Percentiles rank a stretch among this genome's conserved stretches.
These are phyloP conservation scores for Columba janthina DNA, from an alignment of 2,113 vertebrate species.

Conservation along the genomic window DNA sequence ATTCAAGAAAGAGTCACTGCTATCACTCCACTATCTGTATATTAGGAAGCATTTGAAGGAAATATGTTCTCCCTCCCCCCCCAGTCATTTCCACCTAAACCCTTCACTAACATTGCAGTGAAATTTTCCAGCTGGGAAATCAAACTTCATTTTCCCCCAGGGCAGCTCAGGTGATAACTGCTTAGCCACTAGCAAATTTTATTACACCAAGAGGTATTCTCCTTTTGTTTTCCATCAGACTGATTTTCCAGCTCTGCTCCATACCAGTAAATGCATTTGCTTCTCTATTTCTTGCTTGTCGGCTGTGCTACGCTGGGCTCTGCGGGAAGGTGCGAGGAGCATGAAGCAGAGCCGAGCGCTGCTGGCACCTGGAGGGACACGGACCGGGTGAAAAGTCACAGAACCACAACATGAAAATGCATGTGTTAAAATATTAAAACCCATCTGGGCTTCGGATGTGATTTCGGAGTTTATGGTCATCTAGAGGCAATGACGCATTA, in stretches of 20 bases:
- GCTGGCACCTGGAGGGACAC: background rate
- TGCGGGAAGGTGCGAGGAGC: background rate
- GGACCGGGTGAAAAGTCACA: background rate
- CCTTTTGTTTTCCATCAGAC: constrained; percentile 13
- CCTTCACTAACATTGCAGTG: background rate
- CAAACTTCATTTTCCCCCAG: background rate
- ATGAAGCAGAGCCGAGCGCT: background rate
- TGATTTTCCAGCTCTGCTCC: constrained; percentile 5
- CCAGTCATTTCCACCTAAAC: background rate
- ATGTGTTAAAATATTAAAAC: background rate
- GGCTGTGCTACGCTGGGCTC: background rate
- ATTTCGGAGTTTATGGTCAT: background rate
- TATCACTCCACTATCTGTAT: background rate
- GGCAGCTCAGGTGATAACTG: constrained; percentile 10
- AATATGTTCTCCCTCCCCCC: background rate
- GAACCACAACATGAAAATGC: background rate
- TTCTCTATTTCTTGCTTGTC: background rate
- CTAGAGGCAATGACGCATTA: background rate
- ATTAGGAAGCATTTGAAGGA: background rate
- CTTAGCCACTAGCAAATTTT: background rate
- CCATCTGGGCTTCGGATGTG: background rate
- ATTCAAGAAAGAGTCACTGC: background rate
- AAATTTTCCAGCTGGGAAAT: background rate
- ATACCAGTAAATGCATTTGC: background rate
- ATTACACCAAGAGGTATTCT: background rate